Conservation (phyloP, 2,113 vertebrate genomes). For the Elephas maximus region DNA sequence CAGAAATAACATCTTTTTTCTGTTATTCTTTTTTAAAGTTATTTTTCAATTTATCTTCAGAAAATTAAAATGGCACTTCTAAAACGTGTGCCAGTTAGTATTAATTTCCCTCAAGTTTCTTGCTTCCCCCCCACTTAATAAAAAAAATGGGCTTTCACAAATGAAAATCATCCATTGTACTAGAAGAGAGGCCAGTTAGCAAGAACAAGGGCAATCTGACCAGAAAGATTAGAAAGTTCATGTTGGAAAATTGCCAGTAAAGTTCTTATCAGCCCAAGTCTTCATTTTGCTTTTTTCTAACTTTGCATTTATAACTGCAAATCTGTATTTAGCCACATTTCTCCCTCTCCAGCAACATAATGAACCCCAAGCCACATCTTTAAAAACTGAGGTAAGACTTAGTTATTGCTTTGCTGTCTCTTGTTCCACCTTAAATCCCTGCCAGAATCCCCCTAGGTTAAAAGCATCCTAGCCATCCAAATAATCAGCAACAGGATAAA, state of each 20-base stretch:
- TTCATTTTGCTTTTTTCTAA: slow-evolving; percentile 35
- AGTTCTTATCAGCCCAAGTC: slow-evolving; percentile 60
- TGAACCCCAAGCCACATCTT: slow-evolving; percentile 12
- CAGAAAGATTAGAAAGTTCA: slow-evolving; percentile 1
- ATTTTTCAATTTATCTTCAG: slow-evolving; percentile 62
- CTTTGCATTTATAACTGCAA: slow-evolving; percentile 44
- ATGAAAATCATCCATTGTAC: slow-evolving; percentile 62
- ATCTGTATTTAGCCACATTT: slow-evolving; percentile 53
- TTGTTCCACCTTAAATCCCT: slow-evolving; percentile 48
- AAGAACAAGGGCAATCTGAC: slow-evolving; percentile 51
- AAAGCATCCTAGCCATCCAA: slow-evolving; percentile 53
- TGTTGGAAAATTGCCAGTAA: slow-evolving; percentile 21
- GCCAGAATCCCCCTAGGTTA: background rate
- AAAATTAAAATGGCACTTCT: slow-evolving; percentile 61
- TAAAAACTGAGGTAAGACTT: background rate
- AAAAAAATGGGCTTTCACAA: slow-evolving; percentile 39
- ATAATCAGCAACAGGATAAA: slow-evolving; percentile 67
- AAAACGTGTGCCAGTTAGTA: slow-evolving; percentile 52
- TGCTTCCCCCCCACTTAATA: background rate
- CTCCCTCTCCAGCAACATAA: background rate
- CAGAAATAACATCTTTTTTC: slow-evolving; percentile 39
- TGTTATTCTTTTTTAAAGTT: slow-evolving; percentile 32
- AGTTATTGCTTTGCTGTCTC: background rate
- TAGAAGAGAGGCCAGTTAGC: slow-evolving; percentile 50
- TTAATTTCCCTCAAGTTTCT: slow-evolving; percentile 43